Percentiles rank a stretch among this genome's conserved stretches.
Evolutionary conservation across 2,888 invertebrate genomes (phyloP).

Genomic region (Archaeoteleia sp.): DNA sequence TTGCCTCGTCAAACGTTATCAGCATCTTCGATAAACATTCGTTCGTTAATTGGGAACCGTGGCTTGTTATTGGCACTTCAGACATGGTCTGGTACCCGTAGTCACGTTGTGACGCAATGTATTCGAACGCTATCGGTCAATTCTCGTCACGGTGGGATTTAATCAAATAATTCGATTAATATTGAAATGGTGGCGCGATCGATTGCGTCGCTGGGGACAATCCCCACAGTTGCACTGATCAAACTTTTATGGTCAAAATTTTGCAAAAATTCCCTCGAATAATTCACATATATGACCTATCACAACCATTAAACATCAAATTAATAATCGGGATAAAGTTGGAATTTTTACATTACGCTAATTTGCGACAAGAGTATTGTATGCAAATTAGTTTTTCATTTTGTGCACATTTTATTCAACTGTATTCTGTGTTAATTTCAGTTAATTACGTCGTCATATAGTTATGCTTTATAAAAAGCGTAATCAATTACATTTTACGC

Average conservation of each 20-base stretch:
- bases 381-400: too few relatives aligned
- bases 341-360: too few relatives aligned
- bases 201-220: slow-evolving; percentile 23
- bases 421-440: too few relatives aligned
- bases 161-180: slow-evolving; percentile 50
- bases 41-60: slow-evolving; percentile 46
- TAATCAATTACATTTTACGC: too few relatives aligned
- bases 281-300: too few relatives aligned
- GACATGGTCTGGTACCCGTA: slow-evolving; percentile 39
- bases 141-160: slow-evolving; percentile 34
- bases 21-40: slow-evolving; percentile 47
- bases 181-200: slow-evolving; percentile 34
- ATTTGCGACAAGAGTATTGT: too few relatives aligned
- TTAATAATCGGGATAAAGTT: too few relatives aligned
- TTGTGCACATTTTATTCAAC: too few relatives aligned
- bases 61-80: slow-evolving; percentile 47
- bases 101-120: slow-evolving; percentile 27
- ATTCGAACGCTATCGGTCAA: slow-evolving; percentile 15
- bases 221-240: slow-evolving; percentile 24
- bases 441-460: too few relatives aligned
- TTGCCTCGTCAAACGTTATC: slow-evolving; percentile 41
- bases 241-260: slow-evolving; percentile 27
- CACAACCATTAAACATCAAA: too few relatives aligned
- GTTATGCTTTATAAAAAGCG: too few relatives aligned
- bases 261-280: too few relatives aligned